Conservation (phyloP, 2,888 invertebrate genomes). For the Polydrusus pterygomalis region DNA sequence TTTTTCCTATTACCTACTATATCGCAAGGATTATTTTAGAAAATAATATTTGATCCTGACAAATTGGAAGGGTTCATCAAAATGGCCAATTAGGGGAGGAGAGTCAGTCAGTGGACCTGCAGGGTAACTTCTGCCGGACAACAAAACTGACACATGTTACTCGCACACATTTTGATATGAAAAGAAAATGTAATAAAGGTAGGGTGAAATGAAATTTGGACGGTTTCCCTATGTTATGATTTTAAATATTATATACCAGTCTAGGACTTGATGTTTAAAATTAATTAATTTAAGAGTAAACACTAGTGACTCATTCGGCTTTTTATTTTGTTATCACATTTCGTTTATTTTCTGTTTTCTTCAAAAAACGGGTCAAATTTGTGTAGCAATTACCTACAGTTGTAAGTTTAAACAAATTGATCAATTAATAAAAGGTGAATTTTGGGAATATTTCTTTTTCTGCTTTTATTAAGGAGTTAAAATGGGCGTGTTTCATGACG, state of each 20-base stretch:
- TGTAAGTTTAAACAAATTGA: no score
- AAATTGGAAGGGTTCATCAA: slow-evolving; percentile 55
- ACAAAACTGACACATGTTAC: slow-evolving; percentile 55
- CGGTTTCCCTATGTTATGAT: background rate
- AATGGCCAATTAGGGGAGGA: slow-evolving; percentile 51
- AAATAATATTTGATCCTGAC: slow-evolving; percentile 54
- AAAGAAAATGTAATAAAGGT: slow-evolving; percentile 53
- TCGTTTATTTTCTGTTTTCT: no score
- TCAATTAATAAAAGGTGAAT: no score
- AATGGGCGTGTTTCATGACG: no score
- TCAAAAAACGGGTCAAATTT: no score
- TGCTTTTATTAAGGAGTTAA: no score
- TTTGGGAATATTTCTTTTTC: no score
- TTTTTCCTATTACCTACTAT: slow-evolving; percentile 39
- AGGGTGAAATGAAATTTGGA: background rate
- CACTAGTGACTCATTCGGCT: no score
- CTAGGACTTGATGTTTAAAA: background rate
- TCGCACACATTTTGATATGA: slow-evolving; percentile 48
- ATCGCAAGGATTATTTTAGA: slow-evolving; percentile 46
- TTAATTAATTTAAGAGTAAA: background rate
- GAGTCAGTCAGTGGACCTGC: slow-evolving; percentile 45
- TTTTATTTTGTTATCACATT: no score
- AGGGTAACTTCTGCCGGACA: slow-evolving; percentile 48
- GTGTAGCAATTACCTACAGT: no score
- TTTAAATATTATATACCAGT: background rate